Conservation (phyloP, 2,113 vertebrate species). For the Menura novaehollandiae region DNA sequence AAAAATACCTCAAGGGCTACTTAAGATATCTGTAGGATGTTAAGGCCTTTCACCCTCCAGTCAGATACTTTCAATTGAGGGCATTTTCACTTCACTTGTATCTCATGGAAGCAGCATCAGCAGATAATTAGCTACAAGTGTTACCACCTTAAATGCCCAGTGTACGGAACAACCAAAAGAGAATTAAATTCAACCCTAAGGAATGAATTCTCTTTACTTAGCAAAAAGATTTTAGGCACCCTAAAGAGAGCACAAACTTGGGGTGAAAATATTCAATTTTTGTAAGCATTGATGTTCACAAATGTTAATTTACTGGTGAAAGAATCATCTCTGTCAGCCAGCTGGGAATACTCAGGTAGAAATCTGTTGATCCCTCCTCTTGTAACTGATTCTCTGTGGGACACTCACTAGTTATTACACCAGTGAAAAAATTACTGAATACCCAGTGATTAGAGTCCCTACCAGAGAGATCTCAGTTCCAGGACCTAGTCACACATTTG, state of each 20-base stretch:
- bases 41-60: background rate
- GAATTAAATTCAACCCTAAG: background rate
- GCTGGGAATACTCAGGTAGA: background rate
- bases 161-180: background rate
- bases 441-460: background rate
- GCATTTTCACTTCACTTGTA: background rate
- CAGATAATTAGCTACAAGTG: background rate
- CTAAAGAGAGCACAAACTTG: background rate
- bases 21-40: background rate
- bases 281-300: background rate
- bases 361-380: background rate
- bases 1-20: background rate
- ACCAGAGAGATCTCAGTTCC: background rate
- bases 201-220: background rate
- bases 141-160: background rate
- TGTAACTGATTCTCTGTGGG: background rate
- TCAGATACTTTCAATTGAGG: background rate
- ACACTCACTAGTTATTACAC: background rate
- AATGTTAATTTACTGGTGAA: background rate
- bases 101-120: background rate
- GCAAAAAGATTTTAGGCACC: background rate
- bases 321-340: background rate
- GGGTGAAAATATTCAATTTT: background rate
- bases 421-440: background rate
- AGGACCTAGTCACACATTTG: background rate